Percentiles rank a stretch among this genome's conserved stretches.
Evolutionary conservation across 2,113 vertebrate species (phyloP).

Genomic region (Dinomys branickii): DNA sequence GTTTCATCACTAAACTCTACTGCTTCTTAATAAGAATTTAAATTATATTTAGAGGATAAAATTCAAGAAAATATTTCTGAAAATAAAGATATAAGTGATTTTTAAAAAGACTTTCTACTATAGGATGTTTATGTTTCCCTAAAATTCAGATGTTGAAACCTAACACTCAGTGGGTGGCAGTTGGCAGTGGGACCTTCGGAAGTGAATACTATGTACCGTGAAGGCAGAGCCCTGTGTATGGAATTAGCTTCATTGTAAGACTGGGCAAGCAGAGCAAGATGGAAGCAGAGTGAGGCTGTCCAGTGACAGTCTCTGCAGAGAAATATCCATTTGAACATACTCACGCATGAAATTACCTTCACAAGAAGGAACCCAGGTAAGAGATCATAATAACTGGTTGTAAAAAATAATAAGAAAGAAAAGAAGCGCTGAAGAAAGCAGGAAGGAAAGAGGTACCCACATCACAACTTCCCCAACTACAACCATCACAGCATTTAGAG

Average conservation of each 20-base stretch:
- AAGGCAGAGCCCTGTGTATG: not conserved
- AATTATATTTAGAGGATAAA: not conserved
- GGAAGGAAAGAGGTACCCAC: not conserved
- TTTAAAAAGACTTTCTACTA: not conserved
- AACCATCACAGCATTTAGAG: not conserved
- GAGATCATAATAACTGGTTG: not conserved
- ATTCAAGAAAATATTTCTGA: slow-evolving; percentile 43
- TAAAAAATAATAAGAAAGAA: not conserved
- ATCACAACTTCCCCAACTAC: not conserved
- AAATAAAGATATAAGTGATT: slow-evolving; percentile 2
- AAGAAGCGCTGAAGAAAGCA: not conserved
- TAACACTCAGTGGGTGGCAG: not conserved
- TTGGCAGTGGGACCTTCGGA: not conserved
- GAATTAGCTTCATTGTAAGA: not conserved
- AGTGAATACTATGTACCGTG: not conserved
- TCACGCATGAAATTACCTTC: not conserved
- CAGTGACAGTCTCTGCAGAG: not conserved
- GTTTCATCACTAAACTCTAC: not conserved
- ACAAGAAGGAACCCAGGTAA: not conserved
- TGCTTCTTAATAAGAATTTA: slow-evolving; percentile 17
- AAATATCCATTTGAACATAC: not conserved
- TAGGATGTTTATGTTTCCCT: not conserved
- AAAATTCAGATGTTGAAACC: not conserved
- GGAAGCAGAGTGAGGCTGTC: not conserved
- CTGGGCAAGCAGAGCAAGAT: not conserved